phyloP scores from a whole-genome alignment of 2,888 invertebrate genomes.

The Morpho helenor region DNA sequence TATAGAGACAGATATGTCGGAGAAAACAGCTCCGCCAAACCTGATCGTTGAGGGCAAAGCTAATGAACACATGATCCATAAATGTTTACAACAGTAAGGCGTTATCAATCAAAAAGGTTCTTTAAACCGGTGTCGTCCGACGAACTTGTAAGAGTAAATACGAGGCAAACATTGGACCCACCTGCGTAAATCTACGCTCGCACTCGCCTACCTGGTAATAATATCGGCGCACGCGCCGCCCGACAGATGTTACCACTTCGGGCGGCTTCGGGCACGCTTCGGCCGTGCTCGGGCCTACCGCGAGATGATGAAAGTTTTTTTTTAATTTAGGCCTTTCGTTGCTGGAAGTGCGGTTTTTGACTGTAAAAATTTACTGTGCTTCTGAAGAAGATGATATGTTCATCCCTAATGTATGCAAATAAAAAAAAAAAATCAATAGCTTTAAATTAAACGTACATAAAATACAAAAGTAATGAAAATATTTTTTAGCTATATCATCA shows the following conservation, averaged over 20 bases:
- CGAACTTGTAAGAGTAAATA: slow-evolving; percentile 2
- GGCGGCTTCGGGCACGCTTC: slow-evolving; percentile 31
- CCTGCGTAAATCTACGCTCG: slow-evolving; percentile 8
- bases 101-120: background rate
- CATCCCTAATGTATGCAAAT: too few relatives aligned
- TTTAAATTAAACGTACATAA: too few relatives aligned
- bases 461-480: too few relatives aligned
- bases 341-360: background rate
- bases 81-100: too few relatives aligned
- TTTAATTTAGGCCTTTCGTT: background rate
- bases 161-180: slow-evolving; percentile 1
- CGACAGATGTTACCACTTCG: slow-evolving; percentile 48
- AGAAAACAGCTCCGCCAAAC: too few relatives aligned
- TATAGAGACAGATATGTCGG: too few relatives aligned
- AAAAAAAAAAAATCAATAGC: too few relatives aligned
- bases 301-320: background rate
- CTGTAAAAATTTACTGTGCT: too few relatives aligned
- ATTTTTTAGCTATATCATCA: too few relatives aligned
- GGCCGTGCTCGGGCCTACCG: slow-evolving; percentile 3
- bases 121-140: background rate
- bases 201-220: slow-evolving; percentile 23
- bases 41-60: too few relatives aligned
- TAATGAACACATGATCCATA: too few relatives aligned
- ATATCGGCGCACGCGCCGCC: slow-evolving; percentile 43
- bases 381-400: too few relatives aligned